A percentile compares a stretch with the other conserved stretches of the same genome.
These are phyloP conservation scores for Scaptomyza caliginosa DNA, from an alignment of 2,888 invertebrate genomes.

Conservation along the genomic window DNA sequence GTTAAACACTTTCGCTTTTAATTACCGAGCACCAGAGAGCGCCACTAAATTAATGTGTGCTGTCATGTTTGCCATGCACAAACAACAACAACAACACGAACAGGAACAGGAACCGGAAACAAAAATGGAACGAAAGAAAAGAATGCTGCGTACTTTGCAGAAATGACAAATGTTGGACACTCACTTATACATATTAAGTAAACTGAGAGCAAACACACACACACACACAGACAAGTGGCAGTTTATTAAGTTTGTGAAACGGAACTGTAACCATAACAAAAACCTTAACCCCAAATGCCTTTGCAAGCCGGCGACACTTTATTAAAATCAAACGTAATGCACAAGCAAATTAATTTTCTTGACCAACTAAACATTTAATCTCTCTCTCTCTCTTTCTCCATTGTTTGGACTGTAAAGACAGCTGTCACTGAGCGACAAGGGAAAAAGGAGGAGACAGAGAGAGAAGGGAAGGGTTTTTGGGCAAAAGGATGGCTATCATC, in stretches of 20 bases:
- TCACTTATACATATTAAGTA: constrained; percentile 30
- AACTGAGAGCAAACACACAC: constrained; percentile 2
- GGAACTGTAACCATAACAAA: constrained; percentile 4
- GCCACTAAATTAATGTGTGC: constrained; percentile 71
- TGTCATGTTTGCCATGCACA: constrained; percentile 69
- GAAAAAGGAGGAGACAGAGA: background rate
- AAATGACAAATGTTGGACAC: constrained; percentile 72
- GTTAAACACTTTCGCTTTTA: constrained; percentile 78
- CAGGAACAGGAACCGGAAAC: constrained; percentile 6
- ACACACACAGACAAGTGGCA: constrained; percentile 34
- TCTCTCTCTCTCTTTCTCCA: background rate
- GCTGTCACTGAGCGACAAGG: constrained; percentile 51
- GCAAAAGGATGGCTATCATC: constrained; percentile 1
- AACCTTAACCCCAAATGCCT: constrained; percentile 22
- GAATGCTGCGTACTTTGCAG: constrained; percentile 58
- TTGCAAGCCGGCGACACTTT: constrained; percentile 56
- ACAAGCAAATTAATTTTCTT: constrained; percentile 70
- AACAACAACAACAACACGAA: constrained; percentile 29
- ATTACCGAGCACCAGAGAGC: constrained; percentile 60
- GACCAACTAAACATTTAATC: constrained; percentile 69
- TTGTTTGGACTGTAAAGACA: constrained; percentile 40
- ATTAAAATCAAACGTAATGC: constrained; percentile 77
- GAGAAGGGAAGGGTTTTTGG: background rate
- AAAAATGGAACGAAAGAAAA: constrained; percentile 31
- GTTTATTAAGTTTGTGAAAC: constrained; percentile 65